These are phyloP conservation scores for Ptychobarbus kaznakovi DNA, from an alignment of 2,797 vertebrate genomes.

Conservation along the genomic window DNA sequence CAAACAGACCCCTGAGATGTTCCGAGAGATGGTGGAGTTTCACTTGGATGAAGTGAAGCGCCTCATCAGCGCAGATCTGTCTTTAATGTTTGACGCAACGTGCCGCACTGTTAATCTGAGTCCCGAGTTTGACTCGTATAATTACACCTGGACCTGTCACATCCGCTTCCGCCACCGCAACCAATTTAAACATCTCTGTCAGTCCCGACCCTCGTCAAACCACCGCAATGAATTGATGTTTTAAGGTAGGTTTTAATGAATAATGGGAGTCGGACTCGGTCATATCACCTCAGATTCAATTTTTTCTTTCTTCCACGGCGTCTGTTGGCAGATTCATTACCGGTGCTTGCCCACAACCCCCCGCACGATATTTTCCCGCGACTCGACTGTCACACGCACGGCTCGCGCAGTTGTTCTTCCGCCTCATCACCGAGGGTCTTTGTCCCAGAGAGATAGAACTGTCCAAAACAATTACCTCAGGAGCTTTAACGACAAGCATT, in stretches of 20 bases:
- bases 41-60: conserved; percentile 49
- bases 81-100: conserved; percentile 68
- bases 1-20: conserved; percentile 61
- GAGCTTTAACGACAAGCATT: conserved; percentile 82
- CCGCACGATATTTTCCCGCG: conserved; percentile 30
- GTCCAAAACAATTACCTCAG: conserved; percentile 86
- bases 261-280: conserved; percentile 84
- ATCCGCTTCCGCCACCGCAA: conserved; percentile 64
- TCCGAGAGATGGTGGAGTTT: conserved; percentile 27
- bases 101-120: conserved; percentile 69
- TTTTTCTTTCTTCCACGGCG: conserved; percentile 62
- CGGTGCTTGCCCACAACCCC: conserved; percentile 63
- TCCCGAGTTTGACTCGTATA: conserved; percentile 72
- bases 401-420: conserved; percentile 74
- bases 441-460: conserved; percentile 83
- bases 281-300: conserved; percentile 83
- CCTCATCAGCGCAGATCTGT: conserved; percentile 65
- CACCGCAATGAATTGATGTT: conserved; percentile 85
- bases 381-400: conserved; percentile 61
- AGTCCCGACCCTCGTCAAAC: conserved; percentile 80
- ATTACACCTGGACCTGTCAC: conserved; percentile 77
- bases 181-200: conserved; percentile 84
- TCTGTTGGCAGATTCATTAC: conserved; percentile 96
- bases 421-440: conserved; percentile 86
- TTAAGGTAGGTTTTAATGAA: conserved; percentile 90